Base-by-base conservation (phyloP, 2,797 vertebrate genomes). In the Propithecus perrieri region DNA sequence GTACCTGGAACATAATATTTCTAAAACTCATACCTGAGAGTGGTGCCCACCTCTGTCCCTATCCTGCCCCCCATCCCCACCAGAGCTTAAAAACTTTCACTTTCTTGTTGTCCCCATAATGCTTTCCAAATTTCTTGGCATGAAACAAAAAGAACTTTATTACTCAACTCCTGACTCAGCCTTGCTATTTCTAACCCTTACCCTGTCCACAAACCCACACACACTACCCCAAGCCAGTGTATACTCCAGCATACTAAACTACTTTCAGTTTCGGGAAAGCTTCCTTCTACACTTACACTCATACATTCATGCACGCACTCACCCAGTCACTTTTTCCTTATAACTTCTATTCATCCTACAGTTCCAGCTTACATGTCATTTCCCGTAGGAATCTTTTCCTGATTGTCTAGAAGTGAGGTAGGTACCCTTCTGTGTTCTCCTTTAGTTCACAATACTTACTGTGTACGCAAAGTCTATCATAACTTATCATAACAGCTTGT, bases 141-240 rank as follows among this genome's bases (percentile, higher is more conserved):
- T 20, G 28, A 24, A 83, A 93, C 57, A 85, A 88, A 89, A 89
- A 59, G 43, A 89, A 41, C 46, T 59, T 94, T 71, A 90, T 85
- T 84, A 85, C 5, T 28, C 7, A 92, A 85, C 0, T 46, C 28
- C 69, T 79, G 33, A 79, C 18, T 93, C 38, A 69, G 67, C 2
- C 17, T 90, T 95, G 1, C 46, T 43, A 43, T 81, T 88, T 83
- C 35, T 69, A 43, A 79, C 7, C 20, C 57, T 14, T 7, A 59
- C 24, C 43, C 26, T 17, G 24, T 33, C 30, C 41, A 85, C 14
- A 83, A 50, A 88, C 35, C 57, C 17, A 53, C 2, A 13, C 18
- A 20, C 5, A 74, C 46, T 50, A 18, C 72, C 13, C 46, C 22
- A n/a, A 22, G 9, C 4, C 38, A n/a, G 18, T 65, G 74, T 67